These are phyloP conservation scores for Aulostomus chinensis DNA, from an alignment of 2,797 vertebrate species.

Conservation along the genomic window DNA sequence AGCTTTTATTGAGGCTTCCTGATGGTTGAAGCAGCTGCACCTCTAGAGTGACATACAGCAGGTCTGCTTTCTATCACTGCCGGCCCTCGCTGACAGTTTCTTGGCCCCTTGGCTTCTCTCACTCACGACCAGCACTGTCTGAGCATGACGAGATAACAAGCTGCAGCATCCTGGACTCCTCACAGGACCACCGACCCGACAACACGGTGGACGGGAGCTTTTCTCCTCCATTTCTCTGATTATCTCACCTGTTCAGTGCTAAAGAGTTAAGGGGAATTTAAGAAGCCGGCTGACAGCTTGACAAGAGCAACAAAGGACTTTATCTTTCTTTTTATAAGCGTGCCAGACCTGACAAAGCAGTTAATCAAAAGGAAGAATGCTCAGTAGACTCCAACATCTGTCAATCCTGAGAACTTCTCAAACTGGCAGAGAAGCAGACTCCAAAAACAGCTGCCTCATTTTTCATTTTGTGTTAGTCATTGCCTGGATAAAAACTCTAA, in stretches of 20 bases:
- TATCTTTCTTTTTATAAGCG: too few species aligned
- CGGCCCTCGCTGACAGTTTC: conserved; percentile 32
- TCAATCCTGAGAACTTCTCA: too few species aligned
- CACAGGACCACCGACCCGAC: conserved; percentile 12
- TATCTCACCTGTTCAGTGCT: conserved; percentile 8
- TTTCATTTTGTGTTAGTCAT: too few species aligned
- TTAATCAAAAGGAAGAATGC: too few species aligned
- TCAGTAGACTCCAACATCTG: too few species aligned
- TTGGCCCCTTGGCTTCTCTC: conserved; percentile 30
- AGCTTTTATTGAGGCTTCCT: background rate
- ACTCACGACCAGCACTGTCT: conserved; percentile 13
- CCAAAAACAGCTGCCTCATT: too few species aligned
- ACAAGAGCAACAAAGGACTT: too few species aligned
- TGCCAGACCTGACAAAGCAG: too few species aligned
- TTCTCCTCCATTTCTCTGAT: conserved; percentile 11
- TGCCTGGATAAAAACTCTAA: too few species aligned
- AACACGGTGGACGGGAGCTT: background rate
- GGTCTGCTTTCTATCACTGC: conserved; percentile 41
- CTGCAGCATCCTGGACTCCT: conserved; percentile 5
- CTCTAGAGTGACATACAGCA: conserved; percentile 10
- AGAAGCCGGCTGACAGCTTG: background rate
- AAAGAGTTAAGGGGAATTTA: conserved; percentile 28
- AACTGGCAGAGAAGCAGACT: too few species aligned
- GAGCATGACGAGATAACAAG: conserved; percentile 31
- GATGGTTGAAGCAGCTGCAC: conserved; percentile 1